phyloP scores from a whole-genome alignment of 23 tunicate species.

The Trididemnum clinides region DNA sequence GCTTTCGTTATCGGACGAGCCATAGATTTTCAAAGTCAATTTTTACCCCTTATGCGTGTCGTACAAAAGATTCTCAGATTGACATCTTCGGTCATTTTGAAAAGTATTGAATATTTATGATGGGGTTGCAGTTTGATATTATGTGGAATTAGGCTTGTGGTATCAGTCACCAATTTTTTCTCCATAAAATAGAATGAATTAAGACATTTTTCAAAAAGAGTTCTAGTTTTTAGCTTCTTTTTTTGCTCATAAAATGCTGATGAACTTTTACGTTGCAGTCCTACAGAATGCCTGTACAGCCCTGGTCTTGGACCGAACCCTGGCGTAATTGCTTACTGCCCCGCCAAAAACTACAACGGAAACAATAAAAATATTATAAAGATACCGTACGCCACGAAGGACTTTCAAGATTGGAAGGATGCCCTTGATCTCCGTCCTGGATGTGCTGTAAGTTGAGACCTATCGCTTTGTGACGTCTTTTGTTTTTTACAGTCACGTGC shows the following conservation, averaged over 20 bases:
- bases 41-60: too few species aligned
- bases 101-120: too few species aligned
- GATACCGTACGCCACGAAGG: constrained; percentile 78
- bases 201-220: too few species aligned
- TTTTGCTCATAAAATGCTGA: background rate
- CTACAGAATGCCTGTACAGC: constrained; percentile 79
- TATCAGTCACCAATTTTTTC: too few species aligned
- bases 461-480: background rate
- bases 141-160: too few species aligned
- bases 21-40: too few species aligned
- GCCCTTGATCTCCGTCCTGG: constrained; percentile 62
- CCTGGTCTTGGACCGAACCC: constrained; percentile 91
- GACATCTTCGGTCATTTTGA: too few species aligned
- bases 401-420: constrained; percentile 86
- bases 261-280: constrained; percentile 4
- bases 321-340: constrained; percentile 62
- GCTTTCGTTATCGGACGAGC: too few species aligned
- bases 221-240: background rate
- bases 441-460: constrained; percentile 22
- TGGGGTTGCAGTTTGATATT: too few species aligned
- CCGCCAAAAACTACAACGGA: constrained; percentile 7
- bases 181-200: too few species aligned
- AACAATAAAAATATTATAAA: constrained; percentile 22
- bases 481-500: background rate
- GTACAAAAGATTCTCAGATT: too few species aligned